These are phyloP conservation scores for Tyria jacobaeae DNA, from an alignment of 2,888 invertebrate genomes.

Conservation along the genomic window DNA sequence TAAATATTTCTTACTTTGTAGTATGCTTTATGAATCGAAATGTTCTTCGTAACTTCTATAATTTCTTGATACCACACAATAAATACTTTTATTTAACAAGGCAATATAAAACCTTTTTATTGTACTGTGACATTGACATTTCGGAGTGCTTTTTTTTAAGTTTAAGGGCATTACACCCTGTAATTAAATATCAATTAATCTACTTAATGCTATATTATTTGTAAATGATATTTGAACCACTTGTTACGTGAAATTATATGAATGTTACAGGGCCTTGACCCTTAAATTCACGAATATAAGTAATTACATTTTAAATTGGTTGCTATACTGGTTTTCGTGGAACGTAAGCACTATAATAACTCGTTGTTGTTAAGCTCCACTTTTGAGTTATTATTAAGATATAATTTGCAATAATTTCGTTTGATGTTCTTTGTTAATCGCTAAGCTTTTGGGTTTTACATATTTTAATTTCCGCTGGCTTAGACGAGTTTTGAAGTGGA, in stretches of 20 bases:
- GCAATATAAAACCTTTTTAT: slow-evolving; percentile 15
- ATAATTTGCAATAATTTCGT: neutral
- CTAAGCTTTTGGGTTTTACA: too few relatives aligned
- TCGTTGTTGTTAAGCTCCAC: too few relatives aligned
- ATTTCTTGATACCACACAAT: too few relatives aligned
- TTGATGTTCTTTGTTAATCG: too few relatives aligned
- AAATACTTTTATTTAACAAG: slow-evolving; percentile 13
- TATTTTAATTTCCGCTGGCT: too few relatives aligned
- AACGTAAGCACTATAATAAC: neutral
- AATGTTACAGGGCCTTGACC: neutral
- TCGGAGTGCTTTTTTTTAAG: slow-evolving; percentile 34
- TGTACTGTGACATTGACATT: slow-evolving; percentile 43
- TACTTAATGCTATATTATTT: slow-evolving; percentile 26
- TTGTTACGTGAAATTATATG: slow-evolving; percentile 26
- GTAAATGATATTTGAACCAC: slow-evolving; percentile 18
- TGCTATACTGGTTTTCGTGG: neutral
- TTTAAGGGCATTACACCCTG: slow-evolving; percentile 37
- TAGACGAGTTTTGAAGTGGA: too few relatives aligned
- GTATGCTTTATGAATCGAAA: too few relatives aligned
- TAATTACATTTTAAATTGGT: slow-evolving; percentile 5
- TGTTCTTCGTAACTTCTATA: too few relatives aligned
- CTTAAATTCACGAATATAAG: neutral
- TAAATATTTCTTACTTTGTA: too few relatives aligned
- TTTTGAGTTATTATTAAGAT: too few relatives aligned
- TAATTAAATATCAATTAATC: slow-evolving; percentile 45